These are phyloP conservation scores for Aurelia coerulea DNA, from an alignment of 30 jellyfish, hydroid and myxozoan genomes.

Conservation along the genomic window DNA sequence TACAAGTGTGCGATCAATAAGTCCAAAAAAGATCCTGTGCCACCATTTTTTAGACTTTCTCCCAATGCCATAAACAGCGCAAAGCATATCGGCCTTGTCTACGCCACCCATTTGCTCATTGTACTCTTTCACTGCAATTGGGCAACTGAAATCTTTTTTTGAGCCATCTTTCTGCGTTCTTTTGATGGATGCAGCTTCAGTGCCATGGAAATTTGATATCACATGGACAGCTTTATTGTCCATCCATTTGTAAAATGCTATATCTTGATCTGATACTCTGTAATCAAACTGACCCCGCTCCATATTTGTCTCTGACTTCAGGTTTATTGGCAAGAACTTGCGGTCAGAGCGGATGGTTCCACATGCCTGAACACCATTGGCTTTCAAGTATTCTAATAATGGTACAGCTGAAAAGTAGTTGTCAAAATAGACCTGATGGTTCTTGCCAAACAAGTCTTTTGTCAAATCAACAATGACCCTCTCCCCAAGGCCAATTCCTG, in stretches of 20 bases:
- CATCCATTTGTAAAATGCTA: conserved; percentile 64
- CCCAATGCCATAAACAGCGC: conserved; percentile 67
- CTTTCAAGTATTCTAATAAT: conserved; percentile 41
- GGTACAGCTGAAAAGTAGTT: conserved; percentile 63
- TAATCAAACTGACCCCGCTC: conserved; percentile 64
- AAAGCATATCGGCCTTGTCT: not conserved
- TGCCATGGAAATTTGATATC: not conserved
- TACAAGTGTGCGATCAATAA: conserved; percentile 60
- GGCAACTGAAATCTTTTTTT: not conserved
- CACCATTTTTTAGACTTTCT: conserved; percentile 79
- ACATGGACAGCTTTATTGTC: conserved; percentile 53
- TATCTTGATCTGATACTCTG: conserved; percentile 52
- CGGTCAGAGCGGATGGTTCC: conserved; percentile 60
- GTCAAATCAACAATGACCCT: conserved; percentile 45
- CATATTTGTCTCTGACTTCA: conserved; percentile 41
- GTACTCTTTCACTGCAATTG: conserved; percentile 36
- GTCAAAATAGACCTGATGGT: conserved; percentile 64
- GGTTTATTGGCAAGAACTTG: conserved; percentile 36
- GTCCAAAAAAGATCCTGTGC: conserved; percentile 75
- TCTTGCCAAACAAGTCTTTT: conserved; percentile 56
- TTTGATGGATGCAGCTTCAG: not conserved
- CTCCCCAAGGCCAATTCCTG: conserved; percentile 38
- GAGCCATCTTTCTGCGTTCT: conserved; percentile 67
- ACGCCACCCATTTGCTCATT: conserved; percentile 69
- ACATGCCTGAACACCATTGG: not conserved